Base-by-base conservation (phyloP, 2,797 vertebrate species). In the Poecile montanus region DNA sequence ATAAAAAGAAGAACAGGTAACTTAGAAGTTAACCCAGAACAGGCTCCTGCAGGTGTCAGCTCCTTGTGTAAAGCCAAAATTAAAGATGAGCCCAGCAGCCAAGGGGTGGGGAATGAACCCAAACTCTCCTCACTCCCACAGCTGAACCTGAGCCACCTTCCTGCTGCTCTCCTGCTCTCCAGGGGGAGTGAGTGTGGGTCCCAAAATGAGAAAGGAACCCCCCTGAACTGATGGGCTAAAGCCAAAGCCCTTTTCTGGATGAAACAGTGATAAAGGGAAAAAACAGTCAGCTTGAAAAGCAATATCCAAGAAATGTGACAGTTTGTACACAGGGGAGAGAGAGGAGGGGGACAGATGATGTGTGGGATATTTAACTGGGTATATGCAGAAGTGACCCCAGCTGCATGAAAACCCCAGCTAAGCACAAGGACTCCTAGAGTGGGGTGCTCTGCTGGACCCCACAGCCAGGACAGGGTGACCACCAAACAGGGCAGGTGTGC, bases 121-220 rank as follows among this genome's bases (percentile, higher is more conserved):
- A 34, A 29, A 48, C 36, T 42, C 57, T 23, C 7, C 40, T 30
- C 34, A 29, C 65, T 63, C 9, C 58, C 54, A 16, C 18, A 44
- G 0, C 0, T 25, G 32, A 65, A 60, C n/a, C 51, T n/a, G 21
- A 81, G 56, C 16, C 51, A 11, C 12, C 13, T n/a, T 36, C 26
- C 74, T 73, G 56, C 60, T n/a, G 13, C 16, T 14, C 18, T 50
- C 68, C 85, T 56, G 9, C 10, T 6, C 13, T 50, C 29, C 68
- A 47, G 11, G 19, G 22, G 23, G 11, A 34, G 16, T 0, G 5
- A 22, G 2, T 0, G 2, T 2, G 7, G 23, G 6, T 82, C 13
- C 29, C n/a, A 54, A 26, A 56, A 2, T 13, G 32, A 53, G 48
- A 16, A 47, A 48, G 22, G 0, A 13, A 22, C 13, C 23, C 29